Conservation (phyloP, 1,140 invertebrate species). For the Vanessa atalanta region DNA sequence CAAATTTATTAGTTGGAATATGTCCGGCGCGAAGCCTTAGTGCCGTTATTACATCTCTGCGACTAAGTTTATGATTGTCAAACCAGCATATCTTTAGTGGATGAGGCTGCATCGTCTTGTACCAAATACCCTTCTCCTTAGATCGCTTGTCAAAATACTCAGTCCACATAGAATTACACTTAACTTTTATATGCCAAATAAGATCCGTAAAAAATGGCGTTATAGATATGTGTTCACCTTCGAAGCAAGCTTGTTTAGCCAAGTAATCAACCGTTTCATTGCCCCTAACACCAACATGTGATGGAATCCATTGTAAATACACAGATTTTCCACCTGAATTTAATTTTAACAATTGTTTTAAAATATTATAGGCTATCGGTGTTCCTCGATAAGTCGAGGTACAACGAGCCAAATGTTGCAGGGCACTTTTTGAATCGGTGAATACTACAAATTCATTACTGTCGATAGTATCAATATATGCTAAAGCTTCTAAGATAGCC, state of each 20-base stretch:
- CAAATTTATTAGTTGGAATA: background rate
- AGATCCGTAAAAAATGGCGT: too few relatives aligned
- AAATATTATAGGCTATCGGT: conserved; percentile 4
- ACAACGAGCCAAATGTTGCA: conserved; percentile 1
- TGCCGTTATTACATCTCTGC: background rate
- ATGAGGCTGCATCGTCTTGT: background rate
- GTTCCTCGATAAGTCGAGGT: background rate
- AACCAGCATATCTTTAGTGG: background rate
- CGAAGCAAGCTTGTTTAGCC: too few relatives aligned
- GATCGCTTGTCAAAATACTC: too few relatives aligned
- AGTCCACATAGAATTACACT: too few relatives aligned
- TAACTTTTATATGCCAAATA: too few relatives aligned
- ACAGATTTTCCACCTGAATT: conserved; percentile 3
- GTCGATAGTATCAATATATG: too few relatives aligned
- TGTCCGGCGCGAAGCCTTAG: background rate
- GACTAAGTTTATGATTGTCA: background rate
- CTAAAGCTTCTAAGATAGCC: too few relatives aligned
- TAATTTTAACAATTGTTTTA: conserved; percentile 1
- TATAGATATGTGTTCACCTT: too few relatives aligned
- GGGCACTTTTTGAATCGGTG: too few relatives aligned
- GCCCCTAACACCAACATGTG: background rate
- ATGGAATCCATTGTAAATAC: conserved; percentile 2
- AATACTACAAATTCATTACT: too few relatives aligned
- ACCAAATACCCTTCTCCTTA: too few relatives aligned
- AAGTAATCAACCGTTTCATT: too few relatives aligned